phyloP scores from a whole-genome alignment of 2,888 invertebrate genomes.

The Periphyllus acericola region DNA sequence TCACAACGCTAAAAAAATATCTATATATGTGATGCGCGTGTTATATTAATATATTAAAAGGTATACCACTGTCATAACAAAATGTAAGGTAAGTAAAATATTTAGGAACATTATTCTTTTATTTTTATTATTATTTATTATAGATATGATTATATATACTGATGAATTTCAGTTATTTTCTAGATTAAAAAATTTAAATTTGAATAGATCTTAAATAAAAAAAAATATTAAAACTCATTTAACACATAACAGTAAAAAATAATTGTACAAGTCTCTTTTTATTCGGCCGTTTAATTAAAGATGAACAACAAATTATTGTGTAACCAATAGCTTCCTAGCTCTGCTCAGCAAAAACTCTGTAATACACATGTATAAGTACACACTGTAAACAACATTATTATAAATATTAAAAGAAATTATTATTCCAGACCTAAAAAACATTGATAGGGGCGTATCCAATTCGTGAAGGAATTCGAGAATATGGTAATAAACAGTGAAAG shows the following conservation, averaged over 20 bases:
- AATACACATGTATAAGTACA: background rate
- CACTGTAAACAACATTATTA: background rate
- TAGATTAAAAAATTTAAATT: no score
- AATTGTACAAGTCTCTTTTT: background rate
- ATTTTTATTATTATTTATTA: no score
- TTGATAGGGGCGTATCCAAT: background rate
- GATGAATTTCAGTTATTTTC: no score
- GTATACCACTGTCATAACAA: background rate
- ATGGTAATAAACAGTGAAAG: background rate
- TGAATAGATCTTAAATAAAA: no score
- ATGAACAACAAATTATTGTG: background rate
- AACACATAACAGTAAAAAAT: no score
- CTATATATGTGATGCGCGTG: background rate
- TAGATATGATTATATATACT: no score
- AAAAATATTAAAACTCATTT: no score
- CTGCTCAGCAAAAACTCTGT: background rate
- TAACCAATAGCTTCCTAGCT: background rate
- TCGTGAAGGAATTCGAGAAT: constrained; percentile 33
- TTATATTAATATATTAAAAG: no score
- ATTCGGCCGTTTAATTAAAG: background rate
- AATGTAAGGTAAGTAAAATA: background rate
- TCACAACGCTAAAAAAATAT: background rate
- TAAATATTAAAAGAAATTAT: constrained; percentile 8
- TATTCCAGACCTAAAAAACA: background rate
- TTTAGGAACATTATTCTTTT: background rate